These are phyloP conservation scores for Cephus rjabovi DNA, from an alignment of 2,888 invertebrate species.

Conservation along the genomic window DNA sequence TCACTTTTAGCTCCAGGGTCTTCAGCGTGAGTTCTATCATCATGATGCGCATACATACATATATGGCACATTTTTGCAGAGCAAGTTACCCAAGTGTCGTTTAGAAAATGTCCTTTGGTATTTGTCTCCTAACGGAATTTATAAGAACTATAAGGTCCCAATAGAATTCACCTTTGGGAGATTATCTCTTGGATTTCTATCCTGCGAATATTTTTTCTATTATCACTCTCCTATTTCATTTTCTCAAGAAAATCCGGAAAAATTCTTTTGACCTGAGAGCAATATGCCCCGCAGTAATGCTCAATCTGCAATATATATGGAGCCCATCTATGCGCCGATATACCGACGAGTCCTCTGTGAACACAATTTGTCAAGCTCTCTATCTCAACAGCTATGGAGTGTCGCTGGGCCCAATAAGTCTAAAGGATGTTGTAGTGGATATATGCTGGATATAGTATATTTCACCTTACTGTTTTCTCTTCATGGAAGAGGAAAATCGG, in stretches of 20 bases:
- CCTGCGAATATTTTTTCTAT: constrained; percentile 1
- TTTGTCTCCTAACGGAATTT: too few species aligned
- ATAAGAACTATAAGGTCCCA: too few species aligned
- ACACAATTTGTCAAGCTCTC: constrained; percentile 33
- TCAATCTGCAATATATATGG: constrained; percentile 32
- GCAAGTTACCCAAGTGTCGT: too few species aligned
- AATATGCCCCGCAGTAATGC: constrained; percentile 30
- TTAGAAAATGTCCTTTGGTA: too few species aligned
- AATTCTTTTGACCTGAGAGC: constrained; percentile 30
- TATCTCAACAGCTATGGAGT: constrained; percentile 11
- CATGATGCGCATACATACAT: too few species aligned
- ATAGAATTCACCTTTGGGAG: too few species aligned
- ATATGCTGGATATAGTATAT: neutral
- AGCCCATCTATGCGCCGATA: constrained; percentile 30
- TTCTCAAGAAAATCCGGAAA: neutral
- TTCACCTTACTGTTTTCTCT: too few species aligned
- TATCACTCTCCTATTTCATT: constrained; percentile 8
- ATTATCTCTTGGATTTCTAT: too few species aligned
- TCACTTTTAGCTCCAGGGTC: constrained; percentile 36
- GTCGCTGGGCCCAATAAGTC: constrained; percentile 9
- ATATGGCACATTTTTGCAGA: too few species aligned
- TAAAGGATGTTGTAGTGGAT: constrained; percentile 2
- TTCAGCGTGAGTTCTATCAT: too few species aligned
- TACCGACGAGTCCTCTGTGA: constrained; percentile 23
- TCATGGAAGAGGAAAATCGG: too few species aligned